A percentile compares a stretch with the other conserved stretches of the same genome.
phyloP scores from a whole-genome alignment of 2,888 invertebrate genomes.

The Tubulanus polymorphus region DNA sequence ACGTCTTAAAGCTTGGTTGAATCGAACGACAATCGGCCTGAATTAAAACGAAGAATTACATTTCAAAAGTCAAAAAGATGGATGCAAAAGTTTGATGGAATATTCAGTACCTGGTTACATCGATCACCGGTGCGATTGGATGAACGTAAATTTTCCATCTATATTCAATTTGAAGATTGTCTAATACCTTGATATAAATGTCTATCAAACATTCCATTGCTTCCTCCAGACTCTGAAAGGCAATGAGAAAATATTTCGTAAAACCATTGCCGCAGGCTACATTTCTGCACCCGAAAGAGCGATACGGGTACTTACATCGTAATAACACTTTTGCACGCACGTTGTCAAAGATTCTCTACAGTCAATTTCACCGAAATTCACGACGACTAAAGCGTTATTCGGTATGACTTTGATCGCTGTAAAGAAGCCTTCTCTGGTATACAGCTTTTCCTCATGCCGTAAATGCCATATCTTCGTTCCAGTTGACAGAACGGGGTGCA shows the following conservation, averaged over 20 bases:
- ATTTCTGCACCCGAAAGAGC: not conserved
- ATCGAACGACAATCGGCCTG: too few relatives aligned
- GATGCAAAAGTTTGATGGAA: too few relatives aligned
- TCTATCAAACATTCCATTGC: slow-evolving; percentile 5
- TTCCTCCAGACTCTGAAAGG: slow-evolving; percentile 9
- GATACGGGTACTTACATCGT: slow-evolving; percentile 8
- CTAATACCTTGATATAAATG: slow-evolving; percentile 8
- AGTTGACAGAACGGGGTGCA: slow-evolving; percentile 13
- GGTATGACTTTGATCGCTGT: slow-evolving; percentile 2
- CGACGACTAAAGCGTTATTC: slow-evolving; percentile 9
- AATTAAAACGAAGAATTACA: too few relatives aligned
- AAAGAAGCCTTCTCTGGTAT: slow-evolving; percentile 9
- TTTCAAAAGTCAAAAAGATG: too few relatives aligned
- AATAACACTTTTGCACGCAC: slow-evolving; percentile 10
- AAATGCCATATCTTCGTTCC: slow-evolving; percentile 15
- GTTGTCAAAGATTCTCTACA: slow-evolving; percentile 6
- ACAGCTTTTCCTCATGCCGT: slow-evolving; percentile 6
- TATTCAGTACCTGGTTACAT: not conserved
- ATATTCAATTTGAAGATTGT: not conserved
- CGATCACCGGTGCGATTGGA: slow-evolving; percentile 9
- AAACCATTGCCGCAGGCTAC: not conserved
- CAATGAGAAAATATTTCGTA: not conserved
- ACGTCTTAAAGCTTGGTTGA: too few relatives aligned
- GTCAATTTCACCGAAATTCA: slow-evolving; percentile 13
- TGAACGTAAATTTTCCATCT: slow-evolving; percentile 12